Evolutionary conservation across 2,113 vertebrate genomes (phyloP), one percentile per base, ranked within the genome.

Genomic region (Halichoeres trimaculatus): DNA sequence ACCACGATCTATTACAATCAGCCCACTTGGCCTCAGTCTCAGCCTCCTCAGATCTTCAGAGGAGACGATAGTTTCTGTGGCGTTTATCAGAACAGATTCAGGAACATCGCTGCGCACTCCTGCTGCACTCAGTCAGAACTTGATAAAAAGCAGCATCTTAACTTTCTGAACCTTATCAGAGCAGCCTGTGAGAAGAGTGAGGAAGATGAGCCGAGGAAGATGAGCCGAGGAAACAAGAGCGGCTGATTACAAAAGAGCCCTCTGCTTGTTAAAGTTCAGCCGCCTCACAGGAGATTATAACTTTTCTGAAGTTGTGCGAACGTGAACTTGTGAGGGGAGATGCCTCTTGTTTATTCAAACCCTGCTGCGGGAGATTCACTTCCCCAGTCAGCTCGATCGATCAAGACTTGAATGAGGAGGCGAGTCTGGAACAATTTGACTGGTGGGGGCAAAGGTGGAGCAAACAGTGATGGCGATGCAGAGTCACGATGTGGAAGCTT

Each of bases 301-400:
- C 63, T 64, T 71, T 72, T 53, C 26, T 11, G 26, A 75, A 85
- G 30, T 30, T 23, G 30, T 53, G 65, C 26, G 65, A 79, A 65
- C 26, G 30, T 48, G 41, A 80, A 67, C 16, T 70, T 47, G 52
- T 54, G 74, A 61, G 10, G 19, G 35, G 13, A 51, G 26, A 20
- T 19, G 22, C 43, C 36, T 71, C 45, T 80, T 80, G 66, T 84
- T 76, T 68, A 88, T 81, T 85, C 84, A 80, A 61, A 59, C 54
- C 68, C 9, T n/a, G 77, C 57, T 62, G 67, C 8, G 2, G n/a
- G 67, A 73, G 67, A 83, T 76, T 80, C 53, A 78, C 26, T 57
- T 23, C 13, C 14, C 69, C 64, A 34, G 34, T 61, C 48, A 52
- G 47, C 52, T 53, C 13, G 59, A 63, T 81, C 74, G 84, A 86